Percentiles rank a stretch among this genome's conserved stretches.
Conservation (phyloP, 2,797 vertebrate species). For the Oreochromis mossambicus region DNA sequence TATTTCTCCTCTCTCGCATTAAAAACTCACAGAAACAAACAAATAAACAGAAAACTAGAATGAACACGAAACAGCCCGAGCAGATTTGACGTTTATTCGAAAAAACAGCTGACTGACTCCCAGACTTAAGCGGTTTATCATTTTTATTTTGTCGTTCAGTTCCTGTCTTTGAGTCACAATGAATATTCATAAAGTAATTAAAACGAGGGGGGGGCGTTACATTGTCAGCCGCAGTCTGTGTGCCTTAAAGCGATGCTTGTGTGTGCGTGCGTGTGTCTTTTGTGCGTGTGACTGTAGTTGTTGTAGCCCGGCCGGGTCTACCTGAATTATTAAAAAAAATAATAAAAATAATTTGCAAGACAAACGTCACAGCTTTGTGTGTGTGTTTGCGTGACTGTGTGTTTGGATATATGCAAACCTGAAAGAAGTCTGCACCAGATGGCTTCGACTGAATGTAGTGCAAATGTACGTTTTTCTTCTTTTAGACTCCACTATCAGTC, state of each 20-base stretch:
- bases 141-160: not conserved
- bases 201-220: not conserved
- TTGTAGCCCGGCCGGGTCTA: not conserved
- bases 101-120: not conserved
- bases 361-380: conserved; percentile 18
- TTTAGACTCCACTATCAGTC: not conserved
- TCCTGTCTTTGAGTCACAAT: not conserved
- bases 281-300: not conserved
- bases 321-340: conserved; percentile 8
- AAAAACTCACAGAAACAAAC: not conserved
- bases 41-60: not conserved
- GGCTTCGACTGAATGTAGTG: not conserved
- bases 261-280: not conserved
- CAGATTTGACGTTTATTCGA: not conserved
- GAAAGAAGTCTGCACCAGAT: not conserved
- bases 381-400: not conserved
- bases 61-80: not conserved
- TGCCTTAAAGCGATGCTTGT: not conserved
- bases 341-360: conserved; percentile 26
- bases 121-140: not conserved
- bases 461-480: not conserved
- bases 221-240: not conserved
- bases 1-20: not conserved
- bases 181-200: not conserved
- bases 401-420: conserved; percentile 19